Percentiles rank a stretch among this genome's conserved stretches.
Evolutionary conservation across 1,140 invertebrate species (phyloP).

Genomic region (Conus ventricosus): DNA sequence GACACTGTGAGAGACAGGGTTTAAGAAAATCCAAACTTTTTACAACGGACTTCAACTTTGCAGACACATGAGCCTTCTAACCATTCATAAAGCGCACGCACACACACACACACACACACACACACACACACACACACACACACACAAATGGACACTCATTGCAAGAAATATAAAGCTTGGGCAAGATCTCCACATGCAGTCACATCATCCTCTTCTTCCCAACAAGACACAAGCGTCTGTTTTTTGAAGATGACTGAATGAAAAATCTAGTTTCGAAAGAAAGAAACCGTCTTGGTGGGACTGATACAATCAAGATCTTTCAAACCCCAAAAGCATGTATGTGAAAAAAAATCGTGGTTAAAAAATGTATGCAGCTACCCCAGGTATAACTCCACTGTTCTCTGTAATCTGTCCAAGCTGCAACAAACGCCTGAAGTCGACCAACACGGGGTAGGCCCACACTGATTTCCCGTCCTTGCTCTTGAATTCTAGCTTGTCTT

Average conservation of each 20-base stretch:
- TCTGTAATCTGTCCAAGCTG: slow-evolving; percentile 46
- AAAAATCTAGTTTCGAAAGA: too few relatives aligned
- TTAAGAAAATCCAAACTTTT: too few relatives aligned
- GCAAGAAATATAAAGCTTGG: not conserved
- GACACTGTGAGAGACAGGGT: too few relatives aligned
- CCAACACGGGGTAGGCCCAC: slow-evolving; percentile 61
- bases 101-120: not conserved
- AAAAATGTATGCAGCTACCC: slow-evolving; percentile 48
- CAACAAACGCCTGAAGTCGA: slow-evolving; percentile 66
- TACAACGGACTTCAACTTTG: too few relatives aligned
- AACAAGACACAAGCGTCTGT: too few relatives aligned
- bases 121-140: not conserved
- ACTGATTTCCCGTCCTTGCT: slow-evolving; percentile 59
- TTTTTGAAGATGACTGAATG: too few relatives aligned
- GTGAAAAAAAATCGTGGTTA: too few relatives aligned
- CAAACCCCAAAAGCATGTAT: too few relatives aligned
- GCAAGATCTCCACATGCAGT: not conserved
- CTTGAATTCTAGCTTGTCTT: slow-evolving; percentile 60
- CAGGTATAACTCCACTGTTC: slow-evolving; percentile 60
- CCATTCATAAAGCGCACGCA: not conserved
- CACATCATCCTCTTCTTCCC: too few relatives aligned
- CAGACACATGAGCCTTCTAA: too few relatives aligned
- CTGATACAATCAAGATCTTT: too few relatives aligned
- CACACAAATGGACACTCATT: not conserved
- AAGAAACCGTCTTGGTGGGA: too few relatives aligned